These are phyloP conservation scores for Pungitius pungitius DNA, from an alignment of 2,113 vertebrate species.

Conservation along the genomic window DNA sequence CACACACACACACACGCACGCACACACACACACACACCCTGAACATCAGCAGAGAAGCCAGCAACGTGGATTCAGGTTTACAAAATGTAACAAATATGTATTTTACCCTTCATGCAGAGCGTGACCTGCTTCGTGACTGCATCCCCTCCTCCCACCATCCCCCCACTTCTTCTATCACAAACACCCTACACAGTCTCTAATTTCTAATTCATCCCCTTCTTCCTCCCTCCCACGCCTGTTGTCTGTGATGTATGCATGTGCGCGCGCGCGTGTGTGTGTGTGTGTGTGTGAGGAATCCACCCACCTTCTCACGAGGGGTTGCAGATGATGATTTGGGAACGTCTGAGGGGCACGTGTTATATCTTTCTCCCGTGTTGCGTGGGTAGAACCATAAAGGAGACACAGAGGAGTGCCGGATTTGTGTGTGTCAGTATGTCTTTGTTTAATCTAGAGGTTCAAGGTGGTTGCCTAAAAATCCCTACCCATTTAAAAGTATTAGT, in stretches of 20 bases:
- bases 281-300: constrained; percentile 64
- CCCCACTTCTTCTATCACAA: constrained; percentile 47
- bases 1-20: neutral
- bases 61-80: constrained; percentile 8
- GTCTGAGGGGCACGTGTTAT: constrained; percentile 68
- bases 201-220: constrained; percentile 46
- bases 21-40: neutral
- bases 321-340: constrained; percentile 79
- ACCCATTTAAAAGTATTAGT: constrained; percentile 10
- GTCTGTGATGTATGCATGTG: constrained; percentile 46
- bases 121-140: constrained; percentile 65
- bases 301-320: constrained; percentile 77
- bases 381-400: constrained; percentile 69
- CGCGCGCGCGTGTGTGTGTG: constrained; percentile 33
- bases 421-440: neutral
- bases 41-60: constrained; percentile 12
- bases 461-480: constrained; percentile 10
- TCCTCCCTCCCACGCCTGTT: constrained; percentile 68
- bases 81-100: constrained; percentile 31
- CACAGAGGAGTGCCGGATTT: constrained; percentile 29
- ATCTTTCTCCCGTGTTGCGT: constrained; percentile 68
- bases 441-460: constrained; percentile 13
- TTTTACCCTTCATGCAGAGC: constrained; percentile 43
- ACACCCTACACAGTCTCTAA: constrained; percentile 54
- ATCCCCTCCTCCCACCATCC: constrained; percentile 3